Evolutionary conservation across 2,113 vertebrate genomes (phyloP), one percentile per base, ranked within the genome.

Genomic region (Brevimyrus niger): DNA sequence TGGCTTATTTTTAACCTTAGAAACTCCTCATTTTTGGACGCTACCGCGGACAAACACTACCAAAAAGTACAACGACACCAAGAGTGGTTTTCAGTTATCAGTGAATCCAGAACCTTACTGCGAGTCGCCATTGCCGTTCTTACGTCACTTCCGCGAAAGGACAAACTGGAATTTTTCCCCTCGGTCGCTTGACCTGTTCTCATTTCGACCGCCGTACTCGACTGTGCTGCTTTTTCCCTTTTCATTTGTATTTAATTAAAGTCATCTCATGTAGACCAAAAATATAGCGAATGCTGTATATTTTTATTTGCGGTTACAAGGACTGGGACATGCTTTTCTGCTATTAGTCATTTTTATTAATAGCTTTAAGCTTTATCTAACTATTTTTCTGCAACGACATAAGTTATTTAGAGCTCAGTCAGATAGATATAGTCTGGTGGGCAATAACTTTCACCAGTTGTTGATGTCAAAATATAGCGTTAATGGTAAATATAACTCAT

Each of bases 41-140:
- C 44, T 7, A 69, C 51, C 21, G 50, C 53, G 73, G 44, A 83
- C 44, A 58, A 9, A 46, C 90, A 87, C 82, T 53, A 51, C 83
- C 87, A 50, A 89, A 88, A 91, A 89, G 89, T 88, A 89, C 89
- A 85, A 87, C 87, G 87, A 88, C 87, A 89, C 91, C 89, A 86
- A 90, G 89, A 86, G 53, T 82, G 89, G 85, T 89, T 87, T 55
- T 88, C 35, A 47, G 7, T 51, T 85, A 87, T 90, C 58, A 90
- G 80, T 89, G 92, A 90, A 92, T 91, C 91, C 92, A 91, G 92
- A 92, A 92, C 89, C 86, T 44, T 90, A 89, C 88, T 87, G 92
- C 91, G 94, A 92, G 94, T 93, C 92, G 94, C 92, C 94, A 93
- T 93, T 83, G 48, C 73, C 88, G 53, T n/a, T 65, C 23, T 17